Evolutionary conservation across 2,888 invertebrate genomes (phyloP), one percentile per base, ranked within the genome.

Genomic region (Drosophila flavopinicola): DNA sequence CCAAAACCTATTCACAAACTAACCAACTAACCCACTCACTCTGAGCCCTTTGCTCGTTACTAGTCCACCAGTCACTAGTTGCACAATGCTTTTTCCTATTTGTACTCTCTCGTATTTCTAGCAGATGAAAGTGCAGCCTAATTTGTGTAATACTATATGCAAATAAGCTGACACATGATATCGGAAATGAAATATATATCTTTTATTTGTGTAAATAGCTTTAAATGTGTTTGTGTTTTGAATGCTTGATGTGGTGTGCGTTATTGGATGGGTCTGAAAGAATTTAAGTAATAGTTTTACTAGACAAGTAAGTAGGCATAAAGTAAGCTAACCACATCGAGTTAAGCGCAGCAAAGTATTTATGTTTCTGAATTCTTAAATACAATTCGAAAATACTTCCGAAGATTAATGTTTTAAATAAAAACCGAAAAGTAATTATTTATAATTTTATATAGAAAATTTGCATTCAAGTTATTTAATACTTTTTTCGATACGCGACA

Each of bases 71-170:
- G 58, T 63, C 27, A 45, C 27, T 29, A 38, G 38, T 60, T 78
- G 82, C 79, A 82, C 79, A 66, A 57, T 53, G 54, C 30, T 60
- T 69, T 59, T 70, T 54, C 11, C 47, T 33, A 44, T 37, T 53
- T 37, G 51, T 35, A 38, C 37, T 51, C 35, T 27, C 11, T 42
- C 24, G n/a, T 38, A 47, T 42, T 47, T 17, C 37, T 38, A 30
- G 37, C 11, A 37, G 29, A 17, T 25, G 10, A 47, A 49, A 44
- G 30, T 49, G 58, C 58, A 33, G 58, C 13, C 13, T 7, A 42
- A 44, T 33, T 37, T 42, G 32, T 39, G 20, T 27, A 23, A 33
- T 11, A 20, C n/a, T 23, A 32, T n/a, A 15, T 23, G 4, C 11
- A 41, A 15, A 20, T 48, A 4, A 13, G 33, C n/a, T 30, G 5